These are phyloP conservation scores for Nebria salina DNA, from an alignment of 2,888 invertebrate species.

Conservation along the genomic window DNA sequence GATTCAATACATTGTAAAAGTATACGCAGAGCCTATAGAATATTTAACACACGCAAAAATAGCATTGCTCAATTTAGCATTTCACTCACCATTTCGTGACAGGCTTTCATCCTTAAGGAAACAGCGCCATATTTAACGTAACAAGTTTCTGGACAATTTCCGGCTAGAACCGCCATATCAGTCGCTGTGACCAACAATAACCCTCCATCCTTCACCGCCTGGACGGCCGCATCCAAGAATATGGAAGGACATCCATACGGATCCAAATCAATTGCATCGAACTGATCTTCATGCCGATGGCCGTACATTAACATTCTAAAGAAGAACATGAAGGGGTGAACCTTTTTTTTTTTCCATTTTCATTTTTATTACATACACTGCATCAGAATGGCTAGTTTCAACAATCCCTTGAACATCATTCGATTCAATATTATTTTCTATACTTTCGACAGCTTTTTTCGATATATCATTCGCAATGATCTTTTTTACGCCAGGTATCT, in stretches of 20 bases:
- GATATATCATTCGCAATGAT: constrained; percentile 95
- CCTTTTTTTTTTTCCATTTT: not conserved
- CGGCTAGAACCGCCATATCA: constrained; percentile 95
- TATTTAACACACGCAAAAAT: no score
- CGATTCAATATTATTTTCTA: constrained; percentile 78
- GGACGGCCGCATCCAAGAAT: constrained; percentile 91
- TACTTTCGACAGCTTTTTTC: constrained; percentile 83
- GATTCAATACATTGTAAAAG: constrained; percentile 88
- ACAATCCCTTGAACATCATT: constrained; percentile 82
- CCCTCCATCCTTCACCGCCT: constrained; percentile 83
- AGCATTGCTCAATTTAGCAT: no score
- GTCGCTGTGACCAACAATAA: constrained; percentile 95
- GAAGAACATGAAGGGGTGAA: constrained; percentile 48
- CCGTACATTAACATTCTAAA: constrained; percentile 86
- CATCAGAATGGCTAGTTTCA: constrained; percentile 83
- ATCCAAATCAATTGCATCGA: constrained; percentile 94
- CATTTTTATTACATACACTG: constrained; percentile 71
- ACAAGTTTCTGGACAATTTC: constrained; percentile 95
- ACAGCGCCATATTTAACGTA: constrained; percentile 93
- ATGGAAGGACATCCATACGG: constrained; percentile 96
- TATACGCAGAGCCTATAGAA: constrained; percentile 86
- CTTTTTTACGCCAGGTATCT: constrained; percentile 81
- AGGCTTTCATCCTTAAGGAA: constrained; percentile 84
- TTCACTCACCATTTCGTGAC: constrained; percentile 89
- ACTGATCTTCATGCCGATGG: constrained; percentile 75